These are phyloP conservation scores for Platycercus adscitus DNA, from an alignment of 2,113 vertebrate species.

Conservation along the genomic window DNA sequence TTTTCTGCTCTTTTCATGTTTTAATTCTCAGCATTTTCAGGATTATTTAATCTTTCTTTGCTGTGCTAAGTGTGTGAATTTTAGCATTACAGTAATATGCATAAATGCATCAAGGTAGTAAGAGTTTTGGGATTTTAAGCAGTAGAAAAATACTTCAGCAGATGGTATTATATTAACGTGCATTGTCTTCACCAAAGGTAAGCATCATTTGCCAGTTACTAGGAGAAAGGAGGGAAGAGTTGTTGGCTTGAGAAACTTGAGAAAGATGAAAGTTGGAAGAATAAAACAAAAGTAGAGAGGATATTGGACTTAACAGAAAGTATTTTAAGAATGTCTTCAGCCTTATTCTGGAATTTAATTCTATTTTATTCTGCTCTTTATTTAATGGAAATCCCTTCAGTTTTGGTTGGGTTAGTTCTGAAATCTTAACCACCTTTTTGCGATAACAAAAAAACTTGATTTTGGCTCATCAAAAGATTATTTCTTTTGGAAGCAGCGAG, in stretches of 20 bases:
- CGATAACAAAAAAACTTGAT: neutral
- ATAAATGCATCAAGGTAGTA: neutral
- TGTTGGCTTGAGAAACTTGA: neutral
- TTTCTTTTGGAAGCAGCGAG: neutral
- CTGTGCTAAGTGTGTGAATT: neutral
- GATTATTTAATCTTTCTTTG: neutral
- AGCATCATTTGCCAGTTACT: neutral
- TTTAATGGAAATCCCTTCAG: neutral
- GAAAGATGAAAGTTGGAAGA: neutral
- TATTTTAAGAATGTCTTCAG: neutral
- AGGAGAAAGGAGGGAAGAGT: neutral
- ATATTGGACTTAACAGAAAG: neutral
- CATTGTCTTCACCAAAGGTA: neutral
- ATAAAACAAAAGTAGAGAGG: neutral
- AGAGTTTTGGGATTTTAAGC: neutral
- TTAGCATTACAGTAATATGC: neutral
- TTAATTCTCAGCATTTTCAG: neutral
- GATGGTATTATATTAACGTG: neutral
- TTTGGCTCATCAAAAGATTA: neutral
- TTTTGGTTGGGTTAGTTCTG: neutral
- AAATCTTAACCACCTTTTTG: accelerated
- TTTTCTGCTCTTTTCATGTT: neutral
- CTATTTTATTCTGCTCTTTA: neutral
- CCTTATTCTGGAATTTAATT: neutral
- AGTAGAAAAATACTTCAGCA: neutral